These are phyloP conservation scores for Cataglyphis albicans DNA, from an alignment of 2,888 invertebrate genomes.

Conservation along the genomic window DNA sequence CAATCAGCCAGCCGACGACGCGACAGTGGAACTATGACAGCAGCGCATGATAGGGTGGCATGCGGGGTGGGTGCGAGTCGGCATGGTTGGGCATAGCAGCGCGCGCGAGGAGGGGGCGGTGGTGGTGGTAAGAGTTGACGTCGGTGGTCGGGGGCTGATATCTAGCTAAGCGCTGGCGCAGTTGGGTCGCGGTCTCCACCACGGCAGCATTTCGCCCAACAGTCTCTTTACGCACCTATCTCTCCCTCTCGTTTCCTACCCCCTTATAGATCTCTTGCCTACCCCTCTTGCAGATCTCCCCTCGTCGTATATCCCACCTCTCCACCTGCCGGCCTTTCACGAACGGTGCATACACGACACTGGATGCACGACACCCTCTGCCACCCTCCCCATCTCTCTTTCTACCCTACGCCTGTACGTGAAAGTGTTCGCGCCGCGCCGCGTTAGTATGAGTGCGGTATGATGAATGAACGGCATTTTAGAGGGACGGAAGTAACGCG, in stretches of 20 bases:
- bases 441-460: slow-evolving; percentile 69
- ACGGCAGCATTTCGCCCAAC: slow-evolving; percentile 78
- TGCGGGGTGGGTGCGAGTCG: slow-evolving; percentile 58
- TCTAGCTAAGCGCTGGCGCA: slow-evolving; percentile 83
- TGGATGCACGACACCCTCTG: slow-evolving; percentile 34
- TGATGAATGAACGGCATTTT: slow-evolving; percentile 70
- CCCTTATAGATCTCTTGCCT: slow-evolving; percentile 42
- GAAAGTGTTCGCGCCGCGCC: slow-evolving; percentile 59
- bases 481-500: slow-evolving; percentile 61
- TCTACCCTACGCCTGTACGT: slow-evolving; percentile 45
- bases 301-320: slow-evolving; percentile 25
- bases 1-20: slow-evolving; percentile 43
- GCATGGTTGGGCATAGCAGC: slow-evolving; percentile 64
- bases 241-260: slow-evolving; percentile 56
- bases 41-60: slow-evolving; percentile 46
- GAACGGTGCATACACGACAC: slow-evolving; percentile 43
- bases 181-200: slow-evolving; percentile 82
- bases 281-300: slow-evolving; percentile 14
- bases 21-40: slow-evolving; percentile 61
- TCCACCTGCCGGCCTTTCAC: slow-evolving; percentile 24
- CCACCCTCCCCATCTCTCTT: background rate
- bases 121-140: slow-evolving; percentile 79
- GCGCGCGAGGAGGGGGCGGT: slow-evolving; percentile 37
- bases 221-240: slow-evolving; percentile 71
- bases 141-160: slow-evolving; percentile 80